phyloP scores from a whole-genome alignment of 2,797 vertebrate species.

The Sebastes steindachneri region DNA sequence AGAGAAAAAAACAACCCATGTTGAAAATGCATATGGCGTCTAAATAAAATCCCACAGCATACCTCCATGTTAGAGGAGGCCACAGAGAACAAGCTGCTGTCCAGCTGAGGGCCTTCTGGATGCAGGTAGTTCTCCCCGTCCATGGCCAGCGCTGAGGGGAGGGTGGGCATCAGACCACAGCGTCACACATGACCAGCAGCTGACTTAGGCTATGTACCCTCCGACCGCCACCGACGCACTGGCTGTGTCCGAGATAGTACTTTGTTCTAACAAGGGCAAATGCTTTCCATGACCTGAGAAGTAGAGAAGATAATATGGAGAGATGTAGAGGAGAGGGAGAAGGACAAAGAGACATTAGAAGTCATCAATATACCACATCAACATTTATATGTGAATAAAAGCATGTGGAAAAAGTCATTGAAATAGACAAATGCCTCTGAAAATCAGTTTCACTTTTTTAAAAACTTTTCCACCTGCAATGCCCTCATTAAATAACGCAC shows the following conservation, averaged over 20 bases:
- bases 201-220: conserved; percentile 57
- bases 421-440: background rate
- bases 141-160: conserved; percentile 89
- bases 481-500: background rate
- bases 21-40: background rate
- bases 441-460: background rate
- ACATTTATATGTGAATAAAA: background rate
- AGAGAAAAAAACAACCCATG: background rate
- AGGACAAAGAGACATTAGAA: background rate
- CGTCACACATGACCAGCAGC: conserved; percentile 75
- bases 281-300: conserved; percentile 76
- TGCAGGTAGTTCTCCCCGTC: conserved; percentile 90
- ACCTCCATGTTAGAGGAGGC: conserved; percentile 78
- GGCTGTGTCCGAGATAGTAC: conserved; percentile 54
- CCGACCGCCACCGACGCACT: conserved; percentile 44
- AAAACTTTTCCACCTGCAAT: background rate
- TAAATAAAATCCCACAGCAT: background rate
- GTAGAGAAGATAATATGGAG: background rate
- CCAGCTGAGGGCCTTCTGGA: conserved; percentile 83
- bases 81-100: conserved; percentile 77
- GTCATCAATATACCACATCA: background rate
- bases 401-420: background rate
- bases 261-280: conserved; percentile 57
- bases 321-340: background rate
- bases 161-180: conserved; percentile 87